A percentile compares a stretch with the other conserved stretches of the same genome.
Conservation (phyloP, 2,888 invertebrate species). For the Dasysyrphus tricinctus region DNA sequence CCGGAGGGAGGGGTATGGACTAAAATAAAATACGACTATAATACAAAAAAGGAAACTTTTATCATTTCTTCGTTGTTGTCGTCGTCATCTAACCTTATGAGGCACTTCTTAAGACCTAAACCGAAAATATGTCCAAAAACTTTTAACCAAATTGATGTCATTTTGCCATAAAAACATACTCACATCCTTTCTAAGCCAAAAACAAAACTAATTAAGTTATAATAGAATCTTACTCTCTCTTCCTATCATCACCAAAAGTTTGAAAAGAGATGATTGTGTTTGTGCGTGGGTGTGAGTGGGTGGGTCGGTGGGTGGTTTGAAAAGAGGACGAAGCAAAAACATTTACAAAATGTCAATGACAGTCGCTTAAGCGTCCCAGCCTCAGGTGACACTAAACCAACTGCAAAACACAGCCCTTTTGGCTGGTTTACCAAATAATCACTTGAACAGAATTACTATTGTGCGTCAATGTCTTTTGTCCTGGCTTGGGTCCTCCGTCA, state of each 20-base stretch:
- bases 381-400: slow-evolving; percentile 13
- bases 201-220: slow-evolving; percentile 67
- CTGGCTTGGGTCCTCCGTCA: slow-evolving; percentile 15
- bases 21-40: neutral
- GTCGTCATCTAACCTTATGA: neutral
- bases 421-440: slow-evolving; percentile 61
- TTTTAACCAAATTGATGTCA: slow-evolving; percentile 42
- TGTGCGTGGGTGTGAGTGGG: too few species aligned
- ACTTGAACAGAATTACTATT: slow-evolving; percentile 67
- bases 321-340: neutral
- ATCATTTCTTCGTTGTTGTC: slow-evolving; percentile 26
- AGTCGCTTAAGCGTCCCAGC: slow-evolving; percentile 15
- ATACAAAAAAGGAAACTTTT: slow-evolving; percentile 30
- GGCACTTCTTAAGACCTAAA: neutral
- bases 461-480: slow-evolving; percentile 38
- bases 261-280: neutral
- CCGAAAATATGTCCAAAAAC: slow-evolving; percentile 34
- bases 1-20: too few species aligned
- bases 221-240: slow-evolving; percentile 44
- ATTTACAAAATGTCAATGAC: slow-evolving; percentile 43
- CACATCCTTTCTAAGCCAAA: slow-evolving; percentile 25
- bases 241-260: slow-evolving; percentile 34
- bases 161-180: slow-evolving; percentile 47
- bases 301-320: neutral
- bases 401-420: slow-evolving; percentile 15